A percentile compares a stretch with the other conserved stretches of the same genome.
These are phyloP conservation scores for Epinephelus moara DNA, from an alignment of 2,113 vertebrate genomes.

Conservation along the genomic window DNA sequence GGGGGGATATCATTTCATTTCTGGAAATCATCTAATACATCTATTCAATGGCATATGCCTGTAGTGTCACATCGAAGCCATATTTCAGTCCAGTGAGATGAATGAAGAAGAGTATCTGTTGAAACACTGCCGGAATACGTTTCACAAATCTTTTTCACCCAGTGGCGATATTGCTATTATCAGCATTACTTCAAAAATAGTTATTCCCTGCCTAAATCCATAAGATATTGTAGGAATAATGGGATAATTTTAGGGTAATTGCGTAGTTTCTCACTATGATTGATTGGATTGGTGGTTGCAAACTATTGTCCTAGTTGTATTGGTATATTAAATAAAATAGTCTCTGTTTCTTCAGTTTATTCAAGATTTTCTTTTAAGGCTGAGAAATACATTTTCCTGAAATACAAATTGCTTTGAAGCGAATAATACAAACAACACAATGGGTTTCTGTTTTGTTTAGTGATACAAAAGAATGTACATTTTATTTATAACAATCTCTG, in stretches of 20 bases:
- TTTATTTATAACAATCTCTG: background rate
- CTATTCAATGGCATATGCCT: conserved; percentile 68
- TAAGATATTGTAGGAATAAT: conserved; percentile 48
- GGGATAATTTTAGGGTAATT: conserved; percentile 45
- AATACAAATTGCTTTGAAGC: conserved; percentile 2
- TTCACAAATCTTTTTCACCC: conserved; percentile 59
- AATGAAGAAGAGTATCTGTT: conserved; percentile 63
- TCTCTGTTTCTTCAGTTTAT: conserved; percentile 1
- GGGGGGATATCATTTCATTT: conserved; percentile 64
- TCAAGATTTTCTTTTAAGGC: conserved; percentile 5
- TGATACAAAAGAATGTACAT: background rate
- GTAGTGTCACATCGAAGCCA: conserved; percentile 65
- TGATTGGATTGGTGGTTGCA: conserved; percentile 7
- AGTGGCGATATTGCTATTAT: conserved; percentile 44
- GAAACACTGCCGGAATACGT: conserved; percentile 53
- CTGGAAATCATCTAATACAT: conserved; percentile 70
- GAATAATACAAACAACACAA: conserved; percentile 3
- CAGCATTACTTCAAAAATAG: conserved; percentile 55
- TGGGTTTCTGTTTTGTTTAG: background rate
- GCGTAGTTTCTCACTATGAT: conserved; percentile 37
- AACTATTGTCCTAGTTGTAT: conserved; percentile 27
- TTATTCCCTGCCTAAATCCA: conserved; percentile 51
- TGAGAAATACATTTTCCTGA: conserved; percentile 4
- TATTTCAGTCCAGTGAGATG: conserved; percentile 69
- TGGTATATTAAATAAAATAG: conserved; percentile 22